These are phyloP conservation scores for Pituophis catenifer DNA, from an alignment of 2,113 vertebrate species.

Conservation along the genomic window DNA sequence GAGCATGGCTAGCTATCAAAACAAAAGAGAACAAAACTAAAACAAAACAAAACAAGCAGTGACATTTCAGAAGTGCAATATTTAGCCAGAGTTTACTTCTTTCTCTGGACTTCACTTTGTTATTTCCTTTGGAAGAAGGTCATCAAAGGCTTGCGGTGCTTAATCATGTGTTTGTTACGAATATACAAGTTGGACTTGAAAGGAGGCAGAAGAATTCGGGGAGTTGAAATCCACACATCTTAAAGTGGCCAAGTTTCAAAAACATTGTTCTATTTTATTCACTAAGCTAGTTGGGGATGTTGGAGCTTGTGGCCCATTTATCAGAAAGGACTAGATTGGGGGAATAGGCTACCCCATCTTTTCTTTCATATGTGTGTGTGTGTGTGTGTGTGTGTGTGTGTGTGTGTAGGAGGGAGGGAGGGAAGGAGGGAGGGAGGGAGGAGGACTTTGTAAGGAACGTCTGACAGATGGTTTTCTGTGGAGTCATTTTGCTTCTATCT, in stretches of 20 bases:
- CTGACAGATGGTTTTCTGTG: not conserved
- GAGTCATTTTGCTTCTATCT: not conserved
- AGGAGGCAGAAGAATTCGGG: not conserved
- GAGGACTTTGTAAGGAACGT: not conserved
- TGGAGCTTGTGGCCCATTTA: not conserved
- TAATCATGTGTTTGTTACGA: not conserved
- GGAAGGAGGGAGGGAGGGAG: not conserved
- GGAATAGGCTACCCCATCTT: not conserved
- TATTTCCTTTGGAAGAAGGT: not conserved
- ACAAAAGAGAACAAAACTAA: not conserved
- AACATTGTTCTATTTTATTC: not conserved
- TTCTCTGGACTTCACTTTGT: not conserved
- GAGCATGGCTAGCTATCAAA: not conserved
- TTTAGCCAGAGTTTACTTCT: not conserved
- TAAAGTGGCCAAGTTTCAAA: not conserved
- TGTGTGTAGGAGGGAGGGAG: no score
- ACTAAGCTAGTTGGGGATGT: not conserved
- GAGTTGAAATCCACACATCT: not conserved
- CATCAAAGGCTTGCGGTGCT: not conserved
- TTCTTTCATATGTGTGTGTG: not conserved
- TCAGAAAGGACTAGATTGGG: not conserved
- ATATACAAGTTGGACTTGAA: not conserved
- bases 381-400: no score
- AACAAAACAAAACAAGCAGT: not conserved
- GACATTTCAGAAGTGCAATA: not conserved